Evolutionary conservation across 2,888 invertebrate species (phyloP).

Genomic region (Dyspetes luteomarginatus): DNA sequence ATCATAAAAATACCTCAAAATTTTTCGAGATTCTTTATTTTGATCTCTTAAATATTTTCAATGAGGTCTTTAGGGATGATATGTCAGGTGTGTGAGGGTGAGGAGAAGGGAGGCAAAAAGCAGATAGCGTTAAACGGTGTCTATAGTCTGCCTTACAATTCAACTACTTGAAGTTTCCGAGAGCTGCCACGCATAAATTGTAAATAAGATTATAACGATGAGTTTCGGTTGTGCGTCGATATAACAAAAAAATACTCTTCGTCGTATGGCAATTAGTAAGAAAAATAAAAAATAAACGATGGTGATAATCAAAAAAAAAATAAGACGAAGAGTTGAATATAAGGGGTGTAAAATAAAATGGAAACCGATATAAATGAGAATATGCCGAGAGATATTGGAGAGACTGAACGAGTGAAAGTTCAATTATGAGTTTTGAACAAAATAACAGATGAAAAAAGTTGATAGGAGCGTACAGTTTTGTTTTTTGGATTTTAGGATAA

Average conservation of each 20-base stretch:
- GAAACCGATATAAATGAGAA: conserved; percentile 28
- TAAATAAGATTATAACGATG: conserved; percentile 61
- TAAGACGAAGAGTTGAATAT: conserved; percentile 30
- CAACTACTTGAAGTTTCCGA: conserved; percentile 48
- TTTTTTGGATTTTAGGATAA: conserved; percentile 56
- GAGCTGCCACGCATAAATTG: conserved; percentile 52
- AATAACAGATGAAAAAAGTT: conserved; percentile 9
- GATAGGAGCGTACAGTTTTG: conserved; percentile 43
- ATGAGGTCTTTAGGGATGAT: neutral
- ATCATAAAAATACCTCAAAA: neutral
- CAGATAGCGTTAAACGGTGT: conserved; percentile 37
- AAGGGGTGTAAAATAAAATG: conserved; percentile 57
- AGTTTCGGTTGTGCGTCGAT: conserved; percentile 60
- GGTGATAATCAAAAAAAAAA: conserved; percentile 65
- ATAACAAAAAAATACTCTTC: conserved; percentile 19
- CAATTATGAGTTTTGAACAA: conserved; percentile 35
- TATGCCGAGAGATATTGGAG: conserved; percentile 28
- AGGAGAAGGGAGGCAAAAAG: neutral
- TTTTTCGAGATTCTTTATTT: conserved; percentile 23
- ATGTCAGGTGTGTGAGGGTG: neutral
- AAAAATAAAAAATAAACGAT: conserved; percentile 49
- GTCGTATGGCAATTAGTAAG: conserved; percentile 45
- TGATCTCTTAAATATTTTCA: conserved; percentile 30
- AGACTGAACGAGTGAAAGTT: conserved; percentile 57
- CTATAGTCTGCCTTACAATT: conserved; percentile 58